These are phyloP conservation scores for Drosophila mercatorum DNA, from an alignment of 2,888 invertebrate genomes.

Conservation along the genomic window DNA sequence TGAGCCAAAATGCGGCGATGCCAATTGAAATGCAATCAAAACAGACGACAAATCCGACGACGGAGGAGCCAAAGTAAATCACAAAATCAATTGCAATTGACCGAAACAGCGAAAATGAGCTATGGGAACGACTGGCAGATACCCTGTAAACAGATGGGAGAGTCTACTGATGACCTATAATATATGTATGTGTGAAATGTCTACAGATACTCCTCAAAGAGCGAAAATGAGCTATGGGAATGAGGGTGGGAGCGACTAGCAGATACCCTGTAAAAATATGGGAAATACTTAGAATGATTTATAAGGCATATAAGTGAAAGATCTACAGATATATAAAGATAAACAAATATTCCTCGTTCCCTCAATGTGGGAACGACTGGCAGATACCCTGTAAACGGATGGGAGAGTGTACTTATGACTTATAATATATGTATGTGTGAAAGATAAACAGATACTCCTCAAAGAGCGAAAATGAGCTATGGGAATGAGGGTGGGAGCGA, in stretches of 20 bases:
- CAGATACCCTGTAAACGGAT: neutral
- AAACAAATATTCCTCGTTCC: too few species aligned
- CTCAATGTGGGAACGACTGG: neutral
- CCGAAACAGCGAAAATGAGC: slow-evolving; percentile 14
- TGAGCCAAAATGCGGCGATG: slow-evolving; percentile 38
- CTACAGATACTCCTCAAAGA: too few species aligned
- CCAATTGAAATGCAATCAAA: slow-evolving; percentile 73
- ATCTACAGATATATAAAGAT: too few species aligned
- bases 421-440: neutral
- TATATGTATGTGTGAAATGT: neutral
- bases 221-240: too few species aligned
- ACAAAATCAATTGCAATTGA: slow-evolving; percentile 34
- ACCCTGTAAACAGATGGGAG: neutral
- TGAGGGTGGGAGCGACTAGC: too few species aligned
- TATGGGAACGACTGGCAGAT: neutral
- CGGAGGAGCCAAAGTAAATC: slow-evolving; percentile 38
- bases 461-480: too few species aligned
- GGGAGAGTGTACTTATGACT: neutral
- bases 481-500: too few species aligned
- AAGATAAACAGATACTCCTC: too few species aligned
- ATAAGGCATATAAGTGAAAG: too few species aligned
- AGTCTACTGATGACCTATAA: neutral
- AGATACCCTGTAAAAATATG: too few species aligned
- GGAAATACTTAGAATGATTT: too few species aligned
- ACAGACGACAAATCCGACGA: slow-evolving; percentile 49